These are phyloP conservation scores for Marmota flaviventris DNA, from an alignment of 2,113 vertebrate species.

Conservation along the genomic window DNA sequence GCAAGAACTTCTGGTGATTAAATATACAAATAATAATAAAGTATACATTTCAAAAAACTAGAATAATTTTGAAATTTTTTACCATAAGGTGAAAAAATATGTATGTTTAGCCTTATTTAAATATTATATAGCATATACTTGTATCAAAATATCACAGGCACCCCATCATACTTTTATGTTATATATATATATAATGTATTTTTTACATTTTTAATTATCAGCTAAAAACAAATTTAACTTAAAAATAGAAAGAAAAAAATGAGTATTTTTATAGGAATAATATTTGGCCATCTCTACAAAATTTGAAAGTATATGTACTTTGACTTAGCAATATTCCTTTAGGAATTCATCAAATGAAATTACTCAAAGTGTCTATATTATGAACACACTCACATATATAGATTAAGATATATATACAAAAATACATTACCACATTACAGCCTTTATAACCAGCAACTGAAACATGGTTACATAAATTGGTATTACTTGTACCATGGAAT, in stretches of 20 bases:
- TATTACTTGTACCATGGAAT: slow-evolving; percentile 21
- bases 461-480: background rate
- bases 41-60: background rate
- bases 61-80: background rate
- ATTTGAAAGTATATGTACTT: slow-evolving; percentile 4
- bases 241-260: background rate
- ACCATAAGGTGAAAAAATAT: background rate
- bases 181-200: too few relatives aligned
- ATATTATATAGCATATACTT: background rate
- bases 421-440: background rate
- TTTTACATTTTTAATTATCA: background rate
- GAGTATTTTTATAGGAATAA: background rate
- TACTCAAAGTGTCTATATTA: background rate
- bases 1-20: background rate
- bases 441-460: slow-evolving; percentile 2
- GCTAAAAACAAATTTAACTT: background rate
- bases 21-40: background rate
- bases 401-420: background rate
- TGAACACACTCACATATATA: background rate
- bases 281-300: background rate
- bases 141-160: background rate
- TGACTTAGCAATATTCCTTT: slow-evolving; percentile 38
- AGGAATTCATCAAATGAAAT: slow-evolving; percentile 24
- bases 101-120: background rate
- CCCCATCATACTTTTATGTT: too few relatives aligned